Conservation (phyloP, 2,888 invertebrate species). For the Lysandra bellargus region DNA sequence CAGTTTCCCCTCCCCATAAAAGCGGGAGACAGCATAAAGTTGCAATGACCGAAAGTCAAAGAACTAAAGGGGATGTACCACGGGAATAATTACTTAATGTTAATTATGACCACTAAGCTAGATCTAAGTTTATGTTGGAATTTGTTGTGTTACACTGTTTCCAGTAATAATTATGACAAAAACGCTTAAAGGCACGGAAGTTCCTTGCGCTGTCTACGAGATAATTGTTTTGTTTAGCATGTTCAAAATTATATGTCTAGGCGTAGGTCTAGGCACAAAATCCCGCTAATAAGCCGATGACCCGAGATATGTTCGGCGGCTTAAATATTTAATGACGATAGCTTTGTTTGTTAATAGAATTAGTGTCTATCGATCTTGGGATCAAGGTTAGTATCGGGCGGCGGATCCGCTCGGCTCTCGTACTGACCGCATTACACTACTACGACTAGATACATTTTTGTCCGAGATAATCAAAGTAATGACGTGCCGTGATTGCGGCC, state of each 20-base stretch:
- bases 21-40: too few relatives aligned
- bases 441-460: slow-evolving; percentile 46
- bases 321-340: slow-evolving; percentile 25
- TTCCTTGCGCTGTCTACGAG: too few relatives aligned
- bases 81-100: too few relatives aligned
- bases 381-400: slow-evolving; percentile 35
- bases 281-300: not conserved
- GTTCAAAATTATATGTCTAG: not conserved
- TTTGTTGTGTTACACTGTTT: too few relatives aligned
- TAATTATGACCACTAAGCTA: too few relatives aligned
- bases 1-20: too few relatives aligned
- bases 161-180: too few relatives aligned
- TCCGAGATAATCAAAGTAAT: slow-evolving; percentile 58
- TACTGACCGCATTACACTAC: slow-evolving; percentile 33
- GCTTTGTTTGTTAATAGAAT: slow-evolving; percentile 15
- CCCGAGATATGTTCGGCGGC: not conserved
- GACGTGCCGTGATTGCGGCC: slow-evolving; percentile 59
- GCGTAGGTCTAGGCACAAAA: not conserved
- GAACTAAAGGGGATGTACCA: too few relatives aligned
- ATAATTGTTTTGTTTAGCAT: too few relatives aligned
- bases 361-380: slow-evolving; percentile 30
- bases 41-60: too few relatives aligned
- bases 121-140: too few relatives aligned
- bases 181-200: too few relatives aligned
- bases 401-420: slow-evolving; percentile 29